Conservation (phyloP, 2,797 vertebrate genomes). For the Hydrophis major region DNA sequence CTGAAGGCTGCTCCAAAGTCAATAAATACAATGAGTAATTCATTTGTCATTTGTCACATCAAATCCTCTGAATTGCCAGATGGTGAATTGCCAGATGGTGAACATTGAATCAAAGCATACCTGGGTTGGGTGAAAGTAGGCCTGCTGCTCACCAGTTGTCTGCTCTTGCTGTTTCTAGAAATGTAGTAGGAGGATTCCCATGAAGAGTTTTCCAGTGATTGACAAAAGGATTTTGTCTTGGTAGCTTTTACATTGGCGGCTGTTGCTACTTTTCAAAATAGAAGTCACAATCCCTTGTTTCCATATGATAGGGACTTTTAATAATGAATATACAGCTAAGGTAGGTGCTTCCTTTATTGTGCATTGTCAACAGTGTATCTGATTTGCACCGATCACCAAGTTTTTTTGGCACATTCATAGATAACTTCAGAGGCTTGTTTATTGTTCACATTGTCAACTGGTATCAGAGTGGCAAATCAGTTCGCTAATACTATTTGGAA, state of each 20-base stretch:
- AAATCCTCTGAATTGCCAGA: background rate
- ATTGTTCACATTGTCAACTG: background rate
- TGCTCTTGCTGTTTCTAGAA: background rate
- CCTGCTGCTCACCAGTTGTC: background rate
- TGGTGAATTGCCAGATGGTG: background rate
- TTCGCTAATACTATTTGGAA: background rate
- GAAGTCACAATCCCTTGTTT: background rate
- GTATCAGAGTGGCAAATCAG: background rate
- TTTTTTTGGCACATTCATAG: background rate
- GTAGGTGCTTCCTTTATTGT: background rate
- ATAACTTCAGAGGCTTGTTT: background rate
- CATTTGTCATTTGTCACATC: background rate
- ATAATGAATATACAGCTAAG: background rate
- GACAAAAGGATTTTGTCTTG: background rate
- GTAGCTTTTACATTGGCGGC: background rate
- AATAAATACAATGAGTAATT: background rate
- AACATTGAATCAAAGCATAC: background rate
- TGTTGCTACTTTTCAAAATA: background rate
- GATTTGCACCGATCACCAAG: background rate
- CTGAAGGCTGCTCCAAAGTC: background rate
- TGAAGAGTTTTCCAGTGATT: background rate
- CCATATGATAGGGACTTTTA: background rate
- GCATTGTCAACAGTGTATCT: background rate
- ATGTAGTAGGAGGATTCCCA: background rate
- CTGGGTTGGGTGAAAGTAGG: background rate